phyloP scores from a whole-genome alignment of 2,113 vertebrate species.

The Pollachius pollachius region DNA sequence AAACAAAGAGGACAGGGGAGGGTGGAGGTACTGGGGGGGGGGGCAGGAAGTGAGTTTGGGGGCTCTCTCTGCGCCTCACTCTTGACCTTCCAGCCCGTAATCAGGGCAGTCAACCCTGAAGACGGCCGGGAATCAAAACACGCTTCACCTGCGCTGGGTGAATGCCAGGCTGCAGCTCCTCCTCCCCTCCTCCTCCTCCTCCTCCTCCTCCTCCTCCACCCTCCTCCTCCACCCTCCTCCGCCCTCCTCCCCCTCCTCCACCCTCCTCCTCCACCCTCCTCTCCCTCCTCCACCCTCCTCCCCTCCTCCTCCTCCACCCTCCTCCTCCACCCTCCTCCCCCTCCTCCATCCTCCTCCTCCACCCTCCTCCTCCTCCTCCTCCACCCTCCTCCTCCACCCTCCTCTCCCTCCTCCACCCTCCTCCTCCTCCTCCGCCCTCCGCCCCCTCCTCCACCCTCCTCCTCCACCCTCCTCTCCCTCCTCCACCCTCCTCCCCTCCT shows the following conservation, averaged over 20 bases:
- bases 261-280: not conserved
- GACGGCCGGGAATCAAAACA: constrained; percentile 45
- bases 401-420: too few relatives aligned
- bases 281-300: not conserved
- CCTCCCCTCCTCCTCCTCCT: constrained; percentile 18
- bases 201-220: not conserved
- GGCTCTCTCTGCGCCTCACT: constrained; percentile 35
- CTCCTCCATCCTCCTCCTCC: too few relatives aligned
- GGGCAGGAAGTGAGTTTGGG: constrained; percentile 18
- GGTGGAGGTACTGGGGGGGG: not conserved
- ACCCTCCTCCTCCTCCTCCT: not conserved
- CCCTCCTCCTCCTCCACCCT: constrained; percentile 14
- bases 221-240: not conserved
- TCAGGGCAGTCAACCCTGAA: constrained; percentile 39
- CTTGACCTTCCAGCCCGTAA: constrained; percentile 52
- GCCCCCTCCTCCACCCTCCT: too few relatives aligned
- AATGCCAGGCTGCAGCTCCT: constrained; percentile 37
- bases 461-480: too few relatives aligned
- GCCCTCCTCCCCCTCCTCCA: too few relatives aligned
- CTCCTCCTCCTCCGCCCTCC: too few relatives aligned
- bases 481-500: too few relatives aligned
- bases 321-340: too few relatives aligned
- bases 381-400: too few relatives aligned
- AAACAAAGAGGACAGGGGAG: not conserved
- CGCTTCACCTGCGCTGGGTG: constrained; percentile 40